phyloP scores from a whole-genome alignment of 2,113 vertebrate genomes.

The Phoxinus phoxinus region DNA sequence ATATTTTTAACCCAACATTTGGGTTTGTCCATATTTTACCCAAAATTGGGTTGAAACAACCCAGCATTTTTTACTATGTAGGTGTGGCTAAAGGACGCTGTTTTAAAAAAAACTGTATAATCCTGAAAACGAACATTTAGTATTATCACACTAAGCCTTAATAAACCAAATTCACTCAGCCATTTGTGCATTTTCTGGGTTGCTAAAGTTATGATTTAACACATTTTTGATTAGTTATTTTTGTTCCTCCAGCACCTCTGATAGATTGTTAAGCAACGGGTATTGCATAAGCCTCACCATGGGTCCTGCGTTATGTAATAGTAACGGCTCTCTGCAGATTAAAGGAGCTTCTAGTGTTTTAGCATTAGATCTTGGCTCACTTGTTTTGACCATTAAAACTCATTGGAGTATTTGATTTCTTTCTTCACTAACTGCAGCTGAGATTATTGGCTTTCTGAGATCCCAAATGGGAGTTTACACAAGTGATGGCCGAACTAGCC shows the following conservation, averaged over 20 bases:
- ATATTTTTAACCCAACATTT: too few relatives aligned
- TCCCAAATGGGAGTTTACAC: not conserved
- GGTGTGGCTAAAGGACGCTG: not conserved
- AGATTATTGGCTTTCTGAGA: slow-evolving; percentile 24
- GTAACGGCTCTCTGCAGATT: slow-evolving; percentile 1
- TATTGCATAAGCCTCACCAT: slow-evolving; percentile 7
- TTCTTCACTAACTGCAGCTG: not conserved
- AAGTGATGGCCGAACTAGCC: not conserved
- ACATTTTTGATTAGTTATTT: not conserved
- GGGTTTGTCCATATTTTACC: too few relatives aligned
- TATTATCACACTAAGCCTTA: not conserved
- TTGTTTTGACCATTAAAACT: not conserved
- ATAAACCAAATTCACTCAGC: not conserved
- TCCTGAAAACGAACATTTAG: not conserved
- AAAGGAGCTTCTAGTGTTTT: not conserved
- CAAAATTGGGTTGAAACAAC: too few relatives aligned
- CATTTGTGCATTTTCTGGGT: not conserved
- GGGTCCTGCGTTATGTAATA: not conserved
- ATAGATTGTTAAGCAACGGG: not conserved
- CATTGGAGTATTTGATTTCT: not conserved
- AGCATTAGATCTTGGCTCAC: not conserved
- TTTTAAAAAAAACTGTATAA: not conserved
- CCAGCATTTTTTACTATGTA: too few relatives aligned
- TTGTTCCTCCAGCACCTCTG: not conserved
- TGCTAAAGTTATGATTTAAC: not conserved